These are phyloP conservation scores for Sphenopsis melanotis DNA, from an alignment of 2,797 vertebrate species.

Conservation along the genomic window DNA sequence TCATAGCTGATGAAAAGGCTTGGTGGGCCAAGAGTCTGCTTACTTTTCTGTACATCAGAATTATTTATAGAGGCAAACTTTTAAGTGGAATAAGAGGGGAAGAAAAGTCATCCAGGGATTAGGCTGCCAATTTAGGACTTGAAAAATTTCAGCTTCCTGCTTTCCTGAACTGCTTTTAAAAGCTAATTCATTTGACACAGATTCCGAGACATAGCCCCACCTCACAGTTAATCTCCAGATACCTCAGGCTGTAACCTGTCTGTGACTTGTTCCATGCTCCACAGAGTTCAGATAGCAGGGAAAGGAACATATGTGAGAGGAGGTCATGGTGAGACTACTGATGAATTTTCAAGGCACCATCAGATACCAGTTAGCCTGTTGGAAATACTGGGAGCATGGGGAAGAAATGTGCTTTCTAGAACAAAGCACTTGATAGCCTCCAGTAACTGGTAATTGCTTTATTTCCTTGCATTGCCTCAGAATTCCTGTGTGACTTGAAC, in stretches of 20 bases:
- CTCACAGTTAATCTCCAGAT: background rate
- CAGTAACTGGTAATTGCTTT: background rate
- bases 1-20: background rate
- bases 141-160: background rate
- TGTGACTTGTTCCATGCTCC: background rate
- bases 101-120: background rate
- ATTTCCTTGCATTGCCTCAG: background rate
- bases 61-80: slow-evolving; percentile 8
- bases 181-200: slow-evolving; percentile 25
- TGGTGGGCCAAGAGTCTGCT: background rate
- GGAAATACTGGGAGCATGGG: background rate
- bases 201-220: background rate
- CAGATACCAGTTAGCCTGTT: background rate
- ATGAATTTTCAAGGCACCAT: background rate
- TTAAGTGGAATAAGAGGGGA: background rate
- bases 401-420: background rate
- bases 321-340: background rate
- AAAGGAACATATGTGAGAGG: background rate
- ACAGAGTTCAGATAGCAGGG: background rate
- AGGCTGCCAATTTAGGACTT: background rate
- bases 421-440: background rate
- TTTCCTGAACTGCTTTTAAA: background rate
- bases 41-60: background rate
- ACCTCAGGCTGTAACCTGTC: background rate
- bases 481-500: background rate